These are phyloP conservation scores for Acromyrmex echinatior DNA, from an alignment of 1,140 invertebrate species.

Conservation along the genomic window DNA sequence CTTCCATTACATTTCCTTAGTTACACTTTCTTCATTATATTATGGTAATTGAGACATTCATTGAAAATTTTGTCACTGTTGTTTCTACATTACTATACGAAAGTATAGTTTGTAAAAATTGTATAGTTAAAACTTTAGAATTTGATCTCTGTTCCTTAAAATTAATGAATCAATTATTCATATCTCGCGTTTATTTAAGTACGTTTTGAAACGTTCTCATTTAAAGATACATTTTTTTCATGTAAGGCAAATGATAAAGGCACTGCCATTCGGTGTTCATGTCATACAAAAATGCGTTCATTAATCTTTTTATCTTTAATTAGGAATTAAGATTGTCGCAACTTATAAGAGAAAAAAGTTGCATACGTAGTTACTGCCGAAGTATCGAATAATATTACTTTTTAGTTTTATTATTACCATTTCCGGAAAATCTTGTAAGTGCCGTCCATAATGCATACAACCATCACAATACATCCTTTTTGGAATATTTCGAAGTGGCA, in stretches of 20 bases:
- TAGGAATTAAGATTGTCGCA: conserved; percentile 6
- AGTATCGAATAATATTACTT: not conserved
- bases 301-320: conserved; percentile 25
- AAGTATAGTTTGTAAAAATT: conserved; percentile 47
- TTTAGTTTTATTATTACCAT: conserved; percentile 18
- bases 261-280: conserved; percentile 63
- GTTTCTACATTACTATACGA: not conserved
- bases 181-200: conserved; percentile 18
- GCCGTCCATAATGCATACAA: conserved; percentile 41
- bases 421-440: conserved; percentile 29
- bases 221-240: not conserved
- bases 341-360: conserved; percentile 25
- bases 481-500: conserved; percentile 3
- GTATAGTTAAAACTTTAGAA: conserved; percentile 21
- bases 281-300: conserved; percentile 37
- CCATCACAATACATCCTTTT: not conserved
- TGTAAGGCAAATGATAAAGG: not conserved
- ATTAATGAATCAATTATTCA: not conserved
- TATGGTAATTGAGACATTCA: too few species aligned
- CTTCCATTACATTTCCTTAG: conserved; percentile 19
- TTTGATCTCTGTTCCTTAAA: conserved; percentile 13
- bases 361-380: not conserved
- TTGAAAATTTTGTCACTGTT: not conserved
- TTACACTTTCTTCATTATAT: too few species aligned
- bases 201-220: not conserved